A percentile compares a stretch with the other conserved stretches of the same genome.
Evolutionary conservation across 2,113 vertebrate species (phyloP).

Genomic region (Microcebus ravelobensis): DNA sequence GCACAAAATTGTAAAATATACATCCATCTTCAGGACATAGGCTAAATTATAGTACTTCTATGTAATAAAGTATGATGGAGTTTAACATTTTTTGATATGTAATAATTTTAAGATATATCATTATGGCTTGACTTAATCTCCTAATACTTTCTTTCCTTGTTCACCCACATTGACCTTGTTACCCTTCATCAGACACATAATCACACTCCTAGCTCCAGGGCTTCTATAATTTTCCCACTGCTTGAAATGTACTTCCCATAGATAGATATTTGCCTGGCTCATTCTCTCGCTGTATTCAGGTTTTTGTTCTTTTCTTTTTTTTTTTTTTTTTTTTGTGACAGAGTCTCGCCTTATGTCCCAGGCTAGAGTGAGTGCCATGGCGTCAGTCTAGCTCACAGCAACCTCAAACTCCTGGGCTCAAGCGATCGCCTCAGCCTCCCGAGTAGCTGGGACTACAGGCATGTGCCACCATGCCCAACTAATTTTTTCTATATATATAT

Average conservation of each 20-base stretch:
- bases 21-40: background rate
- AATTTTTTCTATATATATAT: no score
- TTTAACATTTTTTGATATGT: background rate
- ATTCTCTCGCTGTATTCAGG: background rate
- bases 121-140: background rate
- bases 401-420: no score
- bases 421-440: no score
- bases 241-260: background rate
- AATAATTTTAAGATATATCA: background rate
- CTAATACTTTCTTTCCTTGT: background rate
- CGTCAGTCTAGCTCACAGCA: no score
- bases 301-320: background rate
- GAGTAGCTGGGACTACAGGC: no score
- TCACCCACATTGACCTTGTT: background rate
- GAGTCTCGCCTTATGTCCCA: no score
- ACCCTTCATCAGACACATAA: background rate
- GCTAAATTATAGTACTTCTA: background rate
- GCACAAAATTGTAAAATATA: constrained; percentile 7
- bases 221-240: background rate
- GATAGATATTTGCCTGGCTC: background rate
- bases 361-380: no score
- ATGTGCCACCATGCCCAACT: no score
- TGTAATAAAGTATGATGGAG: background rate
- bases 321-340: no score
- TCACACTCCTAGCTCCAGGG: background rate